Evolutionary conservation across 2,113 vertebrate genomes (phyloP).

Genomic region (Callipepla squamata): DNA sequence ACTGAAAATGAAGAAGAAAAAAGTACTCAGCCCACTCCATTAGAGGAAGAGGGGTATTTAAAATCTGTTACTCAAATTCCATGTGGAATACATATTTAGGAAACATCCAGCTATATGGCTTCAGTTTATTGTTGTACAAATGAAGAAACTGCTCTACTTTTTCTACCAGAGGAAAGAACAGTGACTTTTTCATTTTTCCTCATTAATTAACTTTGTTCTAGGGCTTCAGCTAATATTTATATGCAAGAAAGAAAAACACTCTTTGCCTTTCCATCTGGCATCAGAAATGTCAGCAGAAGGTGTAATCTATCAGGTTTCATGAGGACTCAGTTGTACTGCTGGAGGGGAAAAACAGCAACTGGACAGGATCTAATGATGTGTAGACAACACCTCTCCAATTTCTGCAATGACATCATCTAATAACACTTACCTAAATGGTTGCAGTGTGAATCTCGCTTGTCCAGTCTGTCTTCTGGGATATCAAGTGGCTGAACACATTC

Average conservation of each 20-base stretch:
- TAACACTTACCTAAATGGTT: constrained; percentile 77
- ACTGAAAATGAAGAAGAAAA: constrained; percentile 41
- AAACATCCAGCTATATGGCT: constrained; percentile 26
- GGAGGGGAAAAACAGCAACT: neutral
- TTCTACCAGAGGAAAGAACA: constrained; percentile 15
- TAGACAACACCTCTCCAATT: constrained; percentile 11
- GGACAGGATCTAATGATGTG: constrained; percentile 13
- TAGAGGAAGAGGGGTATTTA: constrained; percentile 35
- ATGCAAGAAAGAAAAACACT: constrained; percentile 28
- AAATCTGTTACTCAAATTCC: constrained; percentile 49
- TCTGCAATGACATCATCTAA: constrained; percentile 29
- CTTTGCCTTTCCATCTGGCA: constrained; percentile 74
- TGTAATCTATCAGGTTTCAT: constrained; percentile 58
- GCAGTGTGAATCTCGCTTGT: constrained; percentile 77
- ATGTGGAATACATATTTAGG: neutral
- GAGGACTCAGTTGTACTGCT: constrained; percentile 32
- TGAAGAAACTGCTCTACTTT: constrained; percentile 11
- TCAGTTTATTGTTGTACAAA: constrained; percentile 41
- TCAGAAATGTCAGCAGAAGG: constrained; percentile 70
- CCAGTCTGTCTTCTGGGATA: constrained; percentile 81
- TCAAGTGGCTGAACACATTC: constrained; percentile 83
- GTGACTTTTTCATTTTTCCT: neutral
- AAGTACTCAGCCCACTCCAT: constrained; percentile 28
- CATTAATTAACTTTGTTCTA: constrained; percentile 20
- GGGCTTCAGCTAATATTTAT: constrained; percentile 51